phyloP scores from a whole-genome alignment of 1,140 invertebrate genomes.

The silkworm (Bombyx mori) region DNA sequence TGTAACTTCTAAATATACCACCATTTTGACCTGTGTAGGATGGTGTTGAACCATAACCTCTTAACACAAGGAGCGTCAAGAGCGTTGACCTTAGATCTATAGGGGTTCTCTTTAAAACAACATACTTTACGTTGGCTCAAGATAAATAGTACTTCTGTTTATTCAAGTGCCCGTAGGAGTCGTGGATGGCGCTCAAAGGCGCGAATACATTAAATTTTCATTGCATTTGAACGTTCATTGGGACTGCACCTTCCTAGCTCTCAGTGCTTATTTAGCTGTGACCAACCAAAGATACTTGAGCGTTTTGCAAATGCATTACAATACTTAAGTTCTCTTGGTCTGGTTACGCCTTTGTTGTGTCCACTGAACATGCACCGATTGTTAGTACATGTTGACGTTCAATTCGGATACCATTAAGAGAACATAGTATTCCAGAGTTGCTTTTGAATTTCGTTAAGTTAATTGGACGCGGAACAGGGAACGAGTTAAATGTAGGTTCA shows the following conservation, averaged over 20 bases:
- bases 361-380: constrained; percentile 27
- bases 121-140: constrained; percentile 35
- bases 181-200: constrained; percentile 35
- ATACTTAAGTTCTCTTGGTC: constrained; percentile 12
- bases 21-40: not conserved
- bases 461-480: constrained; percentile 33
- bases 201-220: constrained; percentile 26
- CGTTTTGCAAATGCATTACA: constrained; percentile 6
- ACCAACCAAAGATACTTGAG: constrained; percentile 7
- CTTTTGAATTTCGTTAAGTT: constrained; percentile 29
- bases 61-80: constrained; percentile 31
- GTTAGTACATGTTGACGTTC: constrained; percentile 29
- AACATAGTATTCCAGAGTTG: constrained; percentile 29
- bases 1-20: too few species aligned
- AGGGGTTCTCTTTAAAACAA: constrained; percentile 39
- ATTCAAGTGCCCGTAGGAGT: constrained; percentile 44
- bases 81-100: constrained; percentile 34
- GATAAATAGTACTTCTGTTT: constrained; percentile 45
- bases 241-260: not conserved
- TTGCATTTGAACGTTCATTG: constrained; percentile 12
- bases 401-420: constrained; percentile 31
- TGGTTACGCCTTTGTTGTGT: constrained; percentile 32
- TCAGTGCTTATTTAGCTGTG: constrained; percentile 6
- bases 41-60: constrained; percentile 4
- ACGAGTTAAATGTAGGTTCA: constrained; percentile 14